phyloP scores from a whole-genome alignment of 92 coral and sea anemone species.

The Montipora capitata region DNA sequence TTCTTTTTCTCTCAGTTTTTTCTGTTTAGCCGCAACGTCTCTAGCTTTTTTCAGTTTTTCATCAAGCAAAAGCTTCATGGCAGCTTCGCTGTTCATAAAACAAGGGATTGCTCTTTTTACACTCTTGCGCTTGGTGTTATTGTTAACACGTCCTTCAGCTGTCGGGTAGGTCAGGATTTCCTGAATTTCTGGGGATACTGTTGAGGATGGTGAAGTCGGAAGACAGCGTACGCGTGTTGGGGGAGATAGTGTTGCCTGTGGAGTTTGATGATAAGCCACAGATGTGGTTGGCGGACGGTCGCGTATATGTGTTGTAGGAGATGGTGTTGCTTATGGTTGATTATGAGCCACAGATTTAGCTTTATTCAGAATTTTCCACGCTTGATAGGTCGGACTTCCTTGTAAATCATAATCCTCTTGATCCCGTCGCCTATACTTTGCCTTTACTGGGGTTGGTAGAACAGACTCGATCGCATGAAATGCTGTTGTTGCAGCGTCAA shows the following conservation, averaged over 20 bases:
- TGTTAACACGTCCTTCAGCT: background rate
- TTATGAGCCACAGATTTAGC: background rate
- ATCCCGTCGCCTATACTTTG: conserved; percentile 31
- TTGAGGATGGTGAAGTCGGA: background rate
- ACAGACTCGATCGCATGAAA: conserved; percentile 16
- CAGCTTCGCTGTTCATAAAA: conserved; percentile 20
- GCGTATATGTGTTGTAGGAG: background rate
- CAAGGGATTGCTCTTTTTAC: conserved; percentile 1
- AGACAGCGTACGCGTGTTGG: background rate
- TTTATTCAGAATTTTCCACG: conserved; percentile 42
- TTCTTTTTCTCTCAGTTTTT: background rate
- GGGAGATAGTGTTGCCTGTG: conserved; percentile 10
- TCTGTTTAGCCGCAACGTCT: conserved; percentile 14
- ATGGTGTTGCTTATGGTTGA: background rate
- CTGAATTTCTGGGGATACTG: conserved; percentile 11
- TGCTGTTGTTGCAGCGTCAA: conserved; percentile 12
- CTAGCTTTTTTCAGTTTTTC: conserved; percentile 41
- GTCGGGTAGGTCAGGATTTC: conserved; percentile 37
- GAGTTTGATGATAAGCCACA: background rate
- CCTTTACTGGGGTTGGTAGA: conserved; percentile 48
- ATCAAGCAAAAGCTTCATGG: conserved; percentile 28
- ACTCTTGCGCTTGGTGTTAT: background rate
- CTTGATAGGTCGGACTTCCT: conserved; percentile 53
- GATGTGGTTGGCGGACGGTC: background rate
- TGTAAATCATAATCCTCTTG: conserved; percentile 49